Evolutionary conservation across 2,888 invertebrate species (phyloP), one percentile per base, ranked within the genome.

Genomic region (Capitulum mitella): DNA sequence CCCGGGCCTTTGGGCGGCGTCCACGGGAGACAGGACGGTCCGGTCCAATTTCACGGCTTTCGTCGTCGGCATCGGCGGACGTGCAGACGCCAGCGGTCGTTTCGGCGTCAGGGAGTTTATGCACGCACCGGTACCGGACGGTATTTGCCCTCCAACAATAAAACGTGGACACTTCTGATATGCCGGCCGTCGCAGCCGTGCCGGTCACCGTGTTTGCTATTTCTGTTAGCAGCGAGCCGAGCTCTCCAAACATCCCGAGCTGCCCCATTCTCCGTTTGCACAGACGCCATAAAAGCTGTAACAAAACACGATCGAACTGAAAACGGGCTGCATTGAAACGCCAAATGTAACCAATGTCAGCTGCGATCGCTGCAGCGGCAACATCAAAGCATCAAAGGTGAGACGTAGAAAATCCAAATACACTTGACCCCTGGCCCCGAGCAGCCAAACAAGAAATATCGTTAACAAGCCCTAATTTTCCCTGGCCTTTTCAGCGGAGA

Each of bases 401-500:
- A 70, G 37, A 70, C 22, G 70, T 70, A 70, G 70, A 70, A 70
- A 70, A 70, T 8, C 70, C 19, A 70, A 70, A 70, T 70, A 70
- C 70, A 40, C 37, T 70, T 70, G 70, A 70, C 26, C 70, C 40
- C 37, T 37, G 40, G 40, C 37, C 70, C 26, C 37, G 2, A 26
- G 3, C 70, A 26, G 70, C 26, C 70, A 26, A 22, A 37, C 70
- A 40, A 70, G 70, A 70, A 70, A 40, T 70, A 70, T 70, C 40
- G 70, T 70, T 70, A 70, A 70, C 70, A 70, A 70, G 70, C 70
- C 70, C 70, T 70, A 70, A 70, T 70, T 70, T 40, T 26, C 6
- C 29, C 70, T 40, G 26, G 37, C 22, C 37, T 70, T 70, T 37
- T 40, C 40, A 40, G 22, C 37, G 22, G 37, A 26, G 37, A 3